Evolutionary conservation across 2,113 vertebrate species (phyloP).

Genomic region (Tragelaphus strepsiceros): DNA sequence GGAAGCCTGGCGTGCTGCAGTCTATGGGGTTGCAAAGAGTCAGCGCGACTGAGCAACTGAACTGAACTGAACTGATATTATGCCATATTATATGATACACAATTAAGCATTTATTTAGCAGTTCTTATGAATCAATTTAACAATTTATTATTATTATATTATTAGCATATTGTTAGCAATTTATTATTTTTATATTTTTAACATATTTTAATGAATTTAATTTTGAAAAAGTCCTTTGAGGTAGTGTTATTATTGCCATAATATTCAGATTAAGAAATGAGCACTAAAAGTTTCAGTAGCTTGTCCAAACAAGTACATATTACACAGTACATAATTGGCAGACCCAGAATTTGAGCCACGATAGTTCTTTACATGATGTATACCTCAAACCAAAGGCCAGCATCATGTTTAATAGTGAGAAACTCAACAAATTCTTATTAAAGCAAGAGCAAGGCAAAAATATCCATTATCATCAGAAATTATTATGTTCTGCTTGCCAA

Average conservation of each 20-base stretch:
- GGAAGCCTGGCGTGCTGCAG: not conserved
- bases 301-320: not conserved
- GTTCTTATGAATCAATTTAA: not conserved
- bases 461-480: not conserved
- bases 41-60: fast-evolving
- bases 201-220: constrained; percentile 15
- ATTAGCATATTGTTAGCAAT: not conserved
- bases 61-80: not conserved
- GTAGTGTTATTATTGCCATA: not conserved
- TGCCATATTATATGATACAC: not conserved
- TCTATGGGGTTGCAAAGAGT: not conserved
- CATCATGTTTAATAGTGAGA: not conserved
- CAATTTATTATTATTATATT: not conserved
- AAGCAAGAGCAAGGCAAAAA: not conserved
- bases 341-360: not conserved
- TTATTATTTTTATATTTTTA: not conserved
- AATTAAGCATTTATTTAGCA: not conserved
- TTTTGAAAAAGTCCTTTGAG: not conserved
- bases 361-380: not conserved
- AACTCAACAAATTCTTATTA: not conserved
- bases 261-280: constrained; percentile 9
- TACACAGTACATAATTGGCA: not conserved
- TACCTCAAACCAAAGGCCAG: not conserved
- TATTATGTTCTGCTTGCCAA: not conserved
- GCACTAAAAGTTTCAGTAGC: not conserved